Evolutionary conservation across 2,797 vertebrate genomes (phyloP).

Genomic region (Myotis myotis): DNA sequence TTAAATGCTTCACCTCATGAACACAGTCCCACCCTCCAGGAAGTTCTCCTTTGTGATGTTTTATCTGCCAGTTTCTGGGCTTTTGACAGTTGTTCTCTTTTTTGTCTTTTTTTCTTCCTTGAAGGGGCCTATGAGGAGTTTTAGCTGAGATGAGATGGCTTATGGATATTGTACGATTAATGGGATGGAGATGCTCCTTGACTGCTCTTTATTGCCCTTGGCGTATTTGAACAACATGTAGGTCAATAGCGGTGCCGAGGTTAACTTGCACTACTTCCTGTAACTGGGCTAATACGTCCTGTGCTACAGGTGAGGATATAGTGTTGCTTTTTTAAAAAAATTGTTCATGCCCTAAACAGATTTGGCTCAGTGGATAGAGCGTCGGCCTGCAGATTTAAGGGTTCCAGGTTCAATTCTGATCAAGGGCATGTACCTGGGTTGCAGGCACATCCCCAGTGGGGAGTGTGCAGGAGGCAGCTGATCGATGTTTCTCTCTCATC

Average conservation of each 20-base stretch:
- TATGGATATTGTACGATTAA: background rate
- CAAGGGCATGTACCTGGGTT: too few species aligned
- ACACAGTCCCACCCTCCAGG: background rate
- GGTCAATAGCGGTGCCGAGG: background rate
- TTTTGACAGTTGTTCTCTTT: background rate
- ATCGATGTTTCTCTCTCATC: too few species aligned
- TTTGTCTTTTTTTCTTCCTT: background rate
- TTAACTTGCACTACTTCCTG: background rate
- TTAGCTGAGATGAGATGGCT: background rate
- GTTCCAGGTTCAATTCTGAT: too few species aligned
- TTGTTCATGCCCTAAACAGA: background rate
- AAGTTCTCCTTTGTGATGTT: background rate
- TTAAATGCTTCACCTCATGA: constrained; percentile 79
- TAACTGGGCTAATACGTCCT: background rate
- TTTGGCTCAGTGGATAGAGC: too few species aligned
- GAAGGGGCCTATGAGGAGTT: background rate
- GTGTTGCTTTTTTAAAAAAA: background rate
- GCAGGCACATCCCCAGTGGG: too few species aligned
- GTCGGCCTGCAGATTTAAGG: too few species aligned
- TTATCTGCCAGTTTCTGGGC: background rate
- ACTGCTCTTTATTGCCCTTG: background rate
- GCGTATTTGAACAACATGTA: background rate
- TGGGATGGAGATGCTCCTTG: background rate
- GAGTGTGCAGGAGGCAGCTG: too few species aligned
- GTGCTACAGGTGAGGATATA: background rate